These are phyloP conservation scores for Gnathonemus echidnorhynchus DNA, from an alignment of 2,113 vertebrate species.

Conservation along the genomic window DNA sequence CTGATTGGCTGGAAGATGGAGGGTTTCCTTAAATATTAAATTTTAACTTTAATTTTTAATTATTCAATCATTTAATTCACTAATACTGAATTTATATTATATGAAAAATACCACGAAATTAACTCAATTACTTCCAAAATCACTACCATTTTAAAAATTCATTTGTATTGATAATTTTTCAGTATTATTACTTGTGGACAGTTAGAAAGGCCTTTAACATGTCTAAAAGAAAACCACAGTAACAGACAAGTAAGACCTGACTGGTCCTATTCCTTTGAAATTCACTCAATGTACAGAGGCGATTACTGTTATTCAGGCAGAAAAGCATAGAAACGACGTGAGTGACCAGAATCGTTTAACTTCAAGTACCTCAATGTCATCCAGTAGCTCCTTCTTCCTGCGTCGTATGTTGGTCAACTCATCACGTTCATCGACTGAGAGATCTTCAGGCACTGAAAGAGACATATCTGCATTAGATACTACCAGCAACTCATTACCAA, in stretches of 20 bases:
- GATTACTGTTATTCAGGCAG: not conserved
- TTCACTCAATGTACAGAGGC: not conserved
- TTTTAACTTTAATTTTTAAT: not conserved
- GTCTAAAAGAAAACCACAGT: not conserved
- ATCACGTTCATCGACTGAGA: constrained; percentile 86
- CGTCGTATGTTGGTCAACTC: constrained; percentile 89
- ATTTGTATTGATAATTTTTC: not conserved
- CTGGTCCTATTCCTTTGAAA: not conserved
- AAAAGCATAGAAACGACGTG: no score
- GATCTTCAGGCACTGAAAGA: constrained; percentile 83
- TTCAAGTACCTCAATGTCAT: constrained; percentile 86
- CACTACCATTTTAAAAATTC: not conserved
- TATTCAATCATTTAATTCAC: not conserved
- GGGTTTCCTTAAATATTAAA: not conserved
- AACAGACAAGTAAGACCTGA: not conserved
- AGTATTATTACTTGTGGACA: not conserved
- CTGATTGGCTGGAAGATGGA: not conserved
- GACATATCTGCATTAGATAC: not conserved
- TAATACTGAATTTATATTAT: not conserved
- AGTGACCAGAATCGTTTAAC: not conserved
- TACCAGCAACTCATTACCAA: not conserved
- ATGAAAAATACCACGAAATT: not conserved
- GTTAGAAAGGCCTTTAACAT: not conserved
- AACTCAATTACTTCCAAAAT: not conserved
- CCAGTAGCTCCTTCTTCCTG: constrained; percentile 90